A percentile compares a stretch with the other conserved stretches of the same genome.
Evolutionary conservation across 2,113 vertebrate species (phyloP).

Genomic region (Lamprotornis superbus): DNA sequence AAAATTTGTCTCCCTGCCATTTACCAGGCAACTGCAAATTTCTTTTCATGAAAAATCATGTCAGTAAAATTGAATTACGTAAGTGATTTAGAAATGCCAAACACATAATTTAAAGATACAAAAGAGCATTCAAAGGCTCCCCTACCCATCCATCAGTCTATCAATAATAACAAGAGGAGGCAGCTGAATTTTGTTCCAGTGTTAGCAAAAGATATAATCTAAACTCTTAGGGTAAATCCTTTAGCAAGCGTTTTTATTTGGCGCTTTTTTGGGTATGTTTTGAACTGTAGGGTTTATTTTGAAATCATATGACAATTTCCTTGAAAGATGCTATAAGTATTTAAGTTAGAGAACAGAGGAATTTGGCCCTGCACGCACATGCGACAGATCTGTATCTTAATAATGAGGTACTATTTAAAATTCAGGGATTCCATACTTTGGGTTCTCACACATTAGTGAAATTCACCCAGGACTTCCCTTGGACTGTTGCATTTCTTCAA

Average conservation of each 20-base stretch:
- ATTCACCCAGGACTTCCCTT: background rate
- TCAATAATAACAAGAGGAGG: background rate
- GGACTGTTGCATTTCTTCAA: background rate
- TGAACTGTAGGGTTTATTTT: background rate
- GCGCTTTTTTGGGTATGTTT: background rate
- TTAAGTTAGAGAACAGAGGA: background rate
- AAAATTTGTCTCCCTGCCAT: background rate
- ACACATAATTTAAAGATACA: background rate
- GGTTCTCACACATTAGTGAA: background rate
- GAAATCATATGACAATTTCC: background rate
- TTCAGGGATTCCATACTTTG: background rate
- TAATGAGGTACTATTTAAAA: background rate
- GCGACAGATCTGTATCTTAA: background rate
- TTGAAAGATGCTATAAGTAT: background rate
- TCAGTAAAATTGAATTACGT: background rate
- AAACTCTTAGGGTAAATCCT: background rate
- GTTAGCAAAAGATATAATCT: background rate
- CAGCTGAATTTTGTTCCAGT: background rate
- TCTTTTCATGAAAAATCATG: constrained; percentile 25
- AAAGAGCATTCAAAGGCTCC: background rate
- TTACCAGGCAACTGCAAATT: background rate
- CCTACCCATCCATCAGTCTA: background rate
- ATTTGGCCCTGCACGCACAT: background rate
- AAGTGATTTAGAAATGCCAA: background rate
- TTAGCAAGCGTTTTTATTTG: background rate